Evolutionary conservation across 2,888 invertebrate genomes (phyloP), one percentile per base, ranked within the genome.

Genomic region (Metacarcinus magister): DNA sequence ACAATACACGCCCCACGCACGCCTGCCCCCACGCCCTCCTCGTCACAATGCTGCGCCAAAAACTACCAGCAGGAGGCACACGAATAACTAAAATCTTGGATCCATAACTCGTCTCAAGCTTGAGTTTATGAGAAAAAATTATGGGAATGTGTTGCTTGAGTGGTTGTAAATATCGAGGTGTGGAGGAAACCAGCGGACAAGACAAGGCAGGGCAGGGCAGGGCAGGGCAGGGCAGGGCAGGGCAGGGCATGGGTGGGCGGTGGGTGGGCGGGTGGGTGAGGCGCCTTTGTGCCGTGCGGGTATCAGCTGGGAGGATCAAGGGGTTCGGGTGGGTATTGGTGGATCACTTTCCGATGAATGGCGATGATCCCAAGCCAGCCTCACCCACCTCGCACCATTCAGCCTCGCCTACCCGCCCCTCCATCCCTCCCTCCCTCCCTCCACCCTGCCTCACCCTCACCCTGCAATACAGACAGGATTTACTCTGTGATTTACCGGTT

Each of bases 301-400:
- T 82, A 82, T 82, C 82, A 82, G 82, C 32, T 82, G 82, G 82
- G 82, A 28, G 82, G 82, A 82, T 82, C 82, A 82, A 32, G 82
- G 32, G 82, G 82, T 28, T 82, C 82, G 82, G 82, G 4, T 10
- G 82, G 82, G 82, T 82, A 32, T 32, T 82, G 82, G 82, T 82
- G 82, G 82, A 82, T 82, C 82, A 82, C 32, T 32, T 10, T 1
- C 82, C 82, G 82, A 82, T 82, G 82, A 82, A 82, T 82, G 82
- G 82, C 82, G 82, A 82, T 82, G 82, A 82, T 82, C 82, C 82
- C 82, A 28, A 32, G 7, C 82, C 32, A 82, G 28, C 5, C 82
- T 32, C 82, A 8, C 10, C 28, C 82, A 82, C 10, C 82, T 32
- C 82, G 82, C 8, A 8, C 32, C 82, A 82, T 82, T 32, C 82